Evolutionary conservation across 2,113 vertebrate genomes (phyloP).

Genomic region (Bos javanicus): DNA sequence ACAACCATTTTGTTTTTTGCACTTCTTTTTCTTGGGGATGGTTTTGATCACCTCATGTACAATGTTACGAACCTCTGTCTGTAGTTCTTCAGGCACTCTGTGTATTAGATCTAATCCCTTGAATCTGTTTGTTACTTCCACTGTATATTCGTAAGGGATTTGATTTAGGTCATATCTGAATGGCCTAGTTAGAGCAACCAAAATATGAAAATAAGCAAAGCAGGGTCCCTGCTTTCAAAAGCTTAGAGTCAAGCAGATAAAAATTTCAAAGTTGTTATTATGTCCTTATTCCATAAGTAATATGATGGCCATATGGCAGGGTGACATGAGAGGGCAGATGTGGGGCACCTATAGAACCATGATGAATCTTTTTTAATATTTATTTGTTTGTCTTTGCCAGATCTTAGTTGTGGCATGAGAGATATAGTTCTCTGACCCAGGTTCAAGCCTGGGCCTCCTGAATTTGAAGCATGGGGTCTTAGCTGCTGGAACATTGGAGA

Average conservation of each 20-base stretch:
- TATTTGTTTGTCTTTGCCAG: not conserved
- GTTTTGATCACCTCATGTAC: not conserved
- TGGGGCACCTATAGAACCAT: fast-evolving
- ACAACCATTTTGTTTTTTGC: not conserved
- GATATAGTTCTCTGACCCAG: not conserved
- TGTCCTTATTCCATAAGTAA: not conserved
- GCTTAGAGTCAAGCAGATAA: not conserved
- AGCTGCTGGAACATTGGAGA: not conserved
- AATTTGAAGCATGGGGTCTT: not conserved
- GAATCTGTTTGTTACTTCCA: not conserved
- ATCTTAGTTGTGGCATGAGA: not conserved
- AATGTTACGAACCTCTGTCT: not conserved
- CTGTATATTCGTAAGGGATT: fast-evolving
- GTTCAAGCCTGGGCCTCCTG: not conserved
- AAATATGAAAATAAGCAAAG: not conserved
- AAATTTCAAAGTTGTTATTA: not conserved
- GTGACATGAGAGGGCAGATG: not conserved
- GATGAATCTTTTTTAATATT: not conserved
- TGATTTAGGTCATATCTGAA: not conserved
- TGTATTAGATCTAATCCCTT: not conserved
- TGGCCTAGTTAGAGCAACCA: not conserved
- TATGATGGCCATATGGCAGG: not conserved
- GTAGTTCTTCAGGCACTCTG: not conserved
- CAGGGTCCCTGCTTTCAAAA: not conserved
- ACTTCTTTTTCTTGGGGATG: not conserved